Conservation (phyloP, 1,140 invertebrate genomes). For the Drosophila lini region DNA sequence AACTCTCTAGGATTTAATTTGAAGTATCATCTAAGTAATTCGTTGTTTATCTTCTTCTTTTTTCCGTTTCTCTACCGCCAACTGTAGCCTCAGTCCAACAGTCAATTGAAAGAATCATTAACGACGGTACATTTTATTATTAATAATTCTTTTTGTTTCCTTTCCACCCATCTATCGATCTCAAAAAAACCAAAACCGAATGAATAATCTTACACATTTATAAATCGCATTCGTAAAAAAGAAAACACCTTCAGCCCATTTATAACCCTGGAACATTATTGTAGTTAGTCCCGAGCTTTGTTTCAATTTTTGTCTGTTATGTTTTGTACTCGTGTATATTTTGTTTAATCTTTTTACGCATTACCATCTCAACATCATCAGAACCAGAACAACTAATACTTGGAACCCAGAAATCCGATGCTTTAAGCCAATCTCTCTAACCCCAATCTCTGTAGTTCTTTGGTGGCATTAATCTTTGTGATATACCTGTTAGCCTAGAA, state of each 20-base stretch:
- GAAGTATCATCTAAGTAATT: slow-evolving; percentile 82
- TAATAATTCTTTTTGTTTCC: slow-evolving; percentile 69
- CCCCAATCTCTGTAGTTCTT: slow-evolving; percentile 41
- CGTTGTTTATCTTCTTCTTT: slow-evolving; percentile 84
- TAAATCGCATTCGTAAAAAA: background rate
- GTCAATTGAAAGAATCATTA: slow-evolving; percentile 84
- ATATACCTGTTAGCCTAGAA: slow-evolving; percentile 18
- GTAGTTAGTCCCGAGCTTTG: slow-evolving; percentile 28
- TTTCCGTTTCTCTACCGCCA: slow-evolving; percentile 83
- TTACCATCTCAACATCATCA: background rate
- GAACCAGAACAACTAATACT: slow-evolving; percentile 16
- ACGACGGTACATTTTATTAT: slow-evolving; percentile 83
- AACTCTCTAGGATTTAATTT: slow-evolving; percentile 58
- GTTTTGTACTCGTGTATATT: slow-evolving; percentile 15
- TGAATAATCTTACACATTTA: slow-evolving; percentile 9
- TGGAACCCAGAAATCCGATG: slow-evolving; percentile 14
- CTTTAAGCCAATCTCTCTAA: slow-evolving; percentile 40
- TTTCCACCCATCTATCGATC: slow-evolving; percentile 28
- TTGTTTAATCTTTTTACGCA: slow-evolving; percentile 2
- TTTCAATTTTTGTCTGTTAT: background rate
- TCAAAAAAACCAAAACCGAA: background rate
- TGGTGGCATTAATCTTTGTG: slow-evolving; percentile 31
- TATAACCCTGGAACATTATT: slow-evolving; percentile 9
- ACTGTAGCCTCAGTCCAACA: slow-evolving; percentile 84
- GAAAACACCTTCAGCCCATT: background rate